Base-by-base conservation (phyloP, 2,888 invertebrate genomes). In the Teleogryllus oceanicus region DNA sequence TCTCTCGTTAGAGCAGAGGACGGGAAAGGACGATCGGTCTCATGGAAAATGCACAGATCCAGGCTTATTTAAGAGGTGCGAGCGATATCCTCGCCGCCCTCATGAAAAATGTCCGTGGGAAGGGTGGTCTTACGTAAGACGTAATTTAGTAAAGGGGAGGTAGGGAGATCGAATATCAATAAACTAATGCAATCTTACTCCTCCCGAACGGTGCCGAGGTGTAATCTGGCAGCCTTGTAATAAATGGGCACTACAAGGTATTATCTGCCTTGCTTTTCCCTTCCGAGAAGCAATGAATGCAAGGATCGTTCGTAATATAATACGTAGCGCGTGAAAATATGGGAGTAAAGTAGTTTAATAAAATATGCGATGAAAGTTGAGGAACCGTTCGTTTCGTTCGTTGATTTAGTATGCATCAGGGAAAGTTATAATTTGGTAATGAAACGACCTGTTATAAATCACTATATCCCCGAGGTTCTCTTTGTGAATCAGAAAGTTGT, bases 151-250 rank as follows among this genome's bases (percentile, higher is more conserved):
- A 16, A 13, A n/a, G 62, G 62, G 62, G 16, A n/a, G n/a, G 62
- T n/a, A 18, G 16, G 62, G 62, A 16, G 62, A 62, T 62, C 62
- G 62, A 62, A 62, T 62, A 62, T 62, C 62, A 62, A 62, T 62
- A 62, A 62, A 62, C 62, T 62, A 62, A 62, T 62, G 62, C 62
- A 62, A 62, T 13, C 62, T 62, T n/a, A 62, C 62, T 62, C 62
- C 62, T 62, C 62, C 16, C 62, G n/a, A 62, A 62, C 5, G 13
- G 62, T 62, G 16, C 13, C 62, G 62, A 62, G 62, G 62, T 62
- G 62, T 62, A 62, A 62, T 62, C 62, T 62, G 62, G 62, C 37
- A n/a, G 62, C 16, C 16, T n/a, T 62, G 62, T 62, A 62, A 62
- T 62, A 62, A 62, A 62, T 62, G 62, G n/a, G n/a, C 62, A n/a